phyloP scores from a whole-genome alignment of 1,140 invertebrate species.

The Nasonia longicornis region DNA sequence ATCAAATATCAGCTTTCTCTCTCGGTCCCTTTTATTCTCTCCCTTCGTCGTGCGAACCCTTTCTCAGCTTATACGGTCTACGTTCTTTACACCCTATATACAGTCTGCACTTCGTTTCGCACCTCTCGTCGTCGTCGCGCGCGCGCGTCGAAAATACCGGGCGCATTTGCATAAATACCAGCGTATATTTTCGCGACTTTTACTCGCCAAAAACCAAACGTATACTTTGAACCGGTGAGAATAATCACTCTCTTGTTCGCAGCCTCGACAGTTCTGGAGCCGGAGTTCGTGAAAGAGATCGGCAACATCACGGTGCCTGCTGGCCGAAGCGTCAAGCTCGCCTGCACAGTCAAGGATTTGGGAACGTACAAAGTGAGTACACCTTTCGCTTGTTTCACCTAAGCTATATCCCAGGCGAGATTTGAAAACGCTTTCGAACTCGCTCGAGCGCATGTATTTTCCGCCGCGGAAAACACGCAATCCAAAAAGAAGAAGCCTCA shows the following conservation, averaged over 20 bases:
- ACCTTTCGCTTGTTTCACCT: not conserved
- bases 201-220: no score
- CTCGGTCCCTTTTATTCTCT: not conserved
- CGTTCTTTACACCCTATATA: not conserved
- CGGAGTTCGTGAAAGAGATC: slow-evolving; percentile 75
- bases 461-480: not conserved
- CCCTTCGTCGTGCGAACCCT: not conserved
- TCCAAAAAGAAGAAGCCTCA: not conserved
- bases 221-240: not conserved
- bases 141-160: not conserved
- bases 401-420: not conserved
- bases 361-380: slow-evolving; percentile 82
- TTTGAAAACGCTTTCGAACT: slow-evolving; percentile 7
- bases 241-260: slow-evolving; percentile 50
- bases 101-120: not conserved
- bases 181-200: no score
- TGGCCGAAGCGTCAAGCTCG: slow-evolving; percentile 86
- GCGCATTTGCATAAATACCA: slow-evolving; percentile 24
- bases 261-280: slow-evolving; percentile 69
- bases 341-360: slow-evolving; percentile 90
- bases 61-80: not conserved
- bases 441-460: not conserved
- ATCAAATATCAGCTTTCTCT: slow-evolving; percentile 47
- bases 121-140: no score
- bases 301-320: slow-evolving; percentile 79